Conservation (phyloP, 2,113 vertebrate species). For the Nycticorax nycticorax region DNA sequence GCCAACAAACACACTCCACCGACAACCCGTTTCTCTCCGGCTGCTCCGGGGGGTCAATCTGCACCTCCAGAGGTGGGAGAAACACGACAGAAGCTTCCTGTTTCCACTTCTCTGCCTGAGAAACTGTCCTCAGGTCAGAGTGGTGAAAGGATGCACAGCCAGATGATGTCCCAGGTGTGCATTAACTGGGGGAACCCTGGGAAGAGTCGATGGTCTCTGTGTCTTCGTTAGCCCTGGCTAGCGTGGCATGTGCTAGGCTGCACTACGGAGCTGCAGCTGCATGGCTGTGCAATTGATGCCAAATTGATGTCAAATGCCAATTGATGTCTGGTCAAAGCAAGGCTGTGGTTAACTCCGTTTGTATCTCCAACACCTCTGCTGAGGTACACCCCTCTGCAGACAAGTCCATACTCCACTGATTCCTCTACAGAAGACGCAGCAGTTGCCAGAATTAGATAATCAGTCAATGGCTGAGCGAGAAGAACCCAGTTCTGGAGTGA, state of each 20-base stretch:
- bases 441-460: neutral
- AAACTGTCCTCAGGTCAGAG: neutral
- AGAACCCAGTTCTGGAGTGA: neutral
- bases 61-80: neutral
- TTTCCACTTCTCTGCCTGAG: neutral
- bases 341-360: neutral
- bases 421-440: neutral
- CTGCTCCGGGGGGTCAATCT: neutral
- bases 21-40: neutral
- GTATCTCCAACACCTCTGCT: neutral
- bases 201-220: neutral
- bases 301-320: no score
- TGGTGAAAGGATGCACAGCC: neutral
- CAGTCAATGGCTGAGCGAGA: neutral
- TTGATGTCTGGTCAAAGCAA: neutral
- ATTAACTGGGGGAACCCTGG: neutral
- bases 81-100: neutral
- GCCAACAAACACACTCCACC: neutral
- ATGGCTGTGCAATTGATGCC: neutral
- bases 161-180: neutral
- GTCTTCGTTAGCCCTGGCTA: neutral
- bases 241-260: rapidly evolving
- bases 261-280: neutral
- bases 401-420: neutral
- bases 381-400: neutral